phyloP scores from a whole-genome alignment of 2,888 invertebrate genomes.

The Cryptocephalus primarius region DNA sequence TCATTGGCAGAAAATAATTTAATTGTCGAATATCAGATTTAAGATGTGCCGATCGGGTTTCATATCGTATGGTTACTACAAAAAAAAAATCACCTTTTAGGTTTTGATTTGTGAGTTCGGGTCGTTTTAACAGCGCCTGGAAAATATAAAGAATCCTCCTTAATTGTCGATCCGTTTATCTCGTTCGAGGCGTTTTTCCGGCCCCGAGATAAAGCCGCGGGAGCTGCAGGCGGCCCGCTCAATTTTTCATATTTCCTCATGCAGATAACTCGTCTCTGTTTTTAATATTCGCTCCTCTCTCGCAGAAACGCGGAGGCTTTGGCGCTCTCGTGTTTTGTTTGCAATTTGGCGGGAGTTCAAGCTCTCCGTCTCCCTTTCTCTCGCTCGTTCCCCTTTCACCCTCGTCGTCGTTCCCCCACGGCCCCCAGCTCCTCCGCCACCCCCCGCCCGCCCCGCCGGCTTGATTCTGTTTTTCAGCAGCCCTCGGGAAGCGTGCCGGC shows the following conservation, averaged over 20 bases:
- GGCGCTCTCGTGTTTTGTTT: conserved; percentile 32
- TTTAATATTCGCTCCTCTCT: conserved; percentile 15
- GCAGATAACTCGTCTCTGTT: conserved; percentile 16
- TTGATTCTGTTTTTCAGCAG: conserved; percentile 40
- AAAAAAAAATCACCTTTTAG: too few relatives aligned
- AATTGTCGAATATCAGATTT: too few relatives aligned
- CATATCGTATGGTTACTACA: too few relatives aligned
- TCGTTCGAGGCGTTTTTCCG: too few relatives aligned
- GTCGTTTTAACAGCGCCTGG: too few relatives aligned
- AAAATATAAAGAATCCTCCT: too few relatives aligned
- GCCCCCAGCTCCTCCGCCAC: too few relatives aligned
- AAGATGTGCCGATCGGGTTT: too few relatives aligned
- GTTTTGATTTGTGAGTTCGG: too few relatives aligned
- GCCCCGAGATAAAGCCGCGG: too few relatives aligned
- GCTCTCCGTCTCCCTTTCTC: conserved; percentile 3
- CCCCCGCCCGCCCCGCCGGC: conserved; percentile 19
- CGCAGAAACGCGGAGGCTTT: conserved; percentile 8
- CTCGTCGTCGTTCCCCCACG: conserved; percentile 15
- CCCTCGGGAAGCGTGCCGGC: conserved; percentile 42
- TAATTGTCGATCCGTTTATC: too few relatives aligned
- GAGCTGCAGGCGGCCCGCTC: conserved; percentile 3
- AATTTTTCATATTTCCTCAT: conserved; percentile 17
- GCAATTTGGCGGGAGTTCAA: conserved; percentile 32
- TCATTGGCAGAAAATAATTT: too few relatives aligned
- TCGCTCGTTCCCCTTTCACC: conserved; percentile 14